These are phyloP conservation scores for Pollenia griseotomentosa DNA, from an alignment of 2,888 invertebrate genomes.

Conservation along the genomic window DNA sequence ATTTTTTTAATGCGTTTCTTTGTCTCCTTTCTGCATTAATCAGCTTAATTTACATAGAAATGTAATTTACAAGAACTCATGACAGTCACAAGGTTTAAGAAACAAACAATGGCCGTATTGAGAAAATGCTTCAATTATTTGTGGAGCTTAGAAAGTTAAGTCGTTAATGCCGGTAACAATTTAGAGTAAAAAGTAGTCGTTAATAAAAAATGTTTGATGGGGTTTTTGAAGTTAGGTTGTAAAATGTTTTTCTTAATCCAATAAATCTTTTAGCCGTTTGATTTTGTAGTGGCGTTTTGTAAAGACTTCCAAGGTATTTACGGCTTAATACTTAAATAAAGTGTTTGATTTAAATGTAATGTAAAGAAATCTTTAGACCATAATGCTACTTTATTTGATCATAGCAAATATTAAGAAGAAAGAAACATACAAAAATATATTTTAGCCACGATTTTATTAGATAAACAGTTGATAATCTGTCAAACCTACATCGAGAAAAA, in stretches of 20 bases:
- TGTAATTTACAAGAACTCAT: constrained; percentile 39
- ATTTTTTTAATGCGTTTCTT: constrained; percentile 1
- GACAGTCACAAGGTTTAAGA: not conserved
- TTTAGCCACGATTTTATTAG: constrained; percentile 21
- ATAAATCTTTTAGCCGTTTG: too few relatives aligned
- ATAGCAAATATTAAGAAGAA: constrained; percentile 29
- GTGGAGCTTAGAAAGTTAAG: constrained; percentile 58
- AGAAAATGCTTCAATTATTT: constrained; percentile 46
- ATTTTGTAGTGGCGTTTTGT: not conserved
- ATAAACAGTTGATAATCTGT: constrained; percentile 55
- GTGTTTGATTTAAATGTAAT: not conserved
- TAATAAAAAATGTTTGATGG: not conserved
- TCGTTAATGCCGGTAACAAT: constrained; percentile 57
- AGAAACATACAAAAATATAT: not conserved
- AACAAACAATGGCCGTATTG: not conserved
- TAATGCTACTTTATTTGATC: constrained; percentile 54
- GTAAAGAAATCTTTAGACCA: not conserved
- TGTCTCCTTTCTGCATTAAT: not conserved
- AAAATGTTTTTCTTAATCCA: too few relatives aligned
- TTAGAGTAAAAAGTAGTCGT: not conserved
- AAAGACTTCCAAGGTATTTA: constrained; percentile 7
- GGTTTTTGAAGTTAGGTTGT: too few relatives aligned
- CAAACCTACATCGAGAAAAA: not conserved
- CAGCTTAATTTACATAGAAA: constrained; percentile 61
- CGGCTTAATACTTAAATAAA: constrained; percentile 18